Evolutionary conservation across 2,113 vertebrate genomes (phyloP).

Genomic region (Lanius collurio): DNA sequence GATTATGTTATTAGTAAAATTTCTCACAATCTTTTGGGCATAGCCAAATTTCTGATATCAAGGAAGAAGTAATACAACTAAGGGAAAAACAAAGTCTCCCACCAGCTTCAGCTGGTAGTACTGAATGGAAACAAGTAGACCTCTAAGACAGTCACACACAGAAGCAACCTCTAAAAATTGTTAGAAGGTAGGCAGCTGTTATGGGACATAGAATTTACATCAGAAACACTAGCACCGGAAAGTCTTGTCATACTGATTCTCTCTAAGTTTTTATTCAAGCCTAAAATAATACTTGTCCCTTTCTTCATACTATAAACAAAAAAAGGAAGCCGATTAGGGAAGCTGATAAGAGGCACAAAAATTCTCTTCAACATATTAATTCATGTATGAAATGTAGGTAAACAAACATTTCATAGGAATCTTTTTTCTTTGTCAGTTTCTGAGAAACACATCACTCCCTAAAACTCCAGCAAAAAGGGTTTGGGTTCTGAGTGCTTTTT

Average conservation of each 20-base stretch:
- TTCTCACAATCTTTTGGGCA: not conserved
- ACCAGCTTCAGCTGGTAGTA: not conserved
- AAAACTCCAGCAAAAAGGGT: rapidly evolving
- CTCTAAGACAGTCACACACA: not conserved
- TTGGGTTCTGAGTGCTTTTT: not conserved
- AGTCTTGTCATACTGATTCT: not conserved
- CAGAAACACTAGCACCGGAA: not conserved
- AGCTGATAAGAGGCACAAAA: not conserved
- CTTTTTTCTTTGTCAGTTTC: not conserved
- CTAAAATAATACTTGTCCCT: not conserved
- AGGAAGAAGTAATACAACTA: not conserved
- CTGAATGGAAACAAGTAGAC: not conserved
- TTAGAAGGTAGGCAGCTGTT: not conserved
- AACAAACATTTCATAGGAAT: not conserved
- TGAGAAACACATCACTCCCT: not conserved
- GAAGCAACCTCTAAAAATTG: not conserved
- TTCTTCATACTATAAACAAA: not conserved
- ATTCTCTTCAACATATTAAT: not conserved
- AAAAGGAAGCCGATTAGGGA: not conserved
- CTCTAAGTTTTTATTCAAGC: not conserved
- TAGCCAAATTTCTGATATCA: not conserved
- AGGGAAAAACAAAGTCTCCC: not conserved
- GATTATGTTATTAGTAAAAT: not conserved
- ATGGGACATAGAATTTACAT: not conserved
- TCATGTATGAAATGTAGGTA: not conserved